phyloP scores from a whole-genome alignment of 2,113 vertebrate species.

The Strigops habroptila region DNA sequence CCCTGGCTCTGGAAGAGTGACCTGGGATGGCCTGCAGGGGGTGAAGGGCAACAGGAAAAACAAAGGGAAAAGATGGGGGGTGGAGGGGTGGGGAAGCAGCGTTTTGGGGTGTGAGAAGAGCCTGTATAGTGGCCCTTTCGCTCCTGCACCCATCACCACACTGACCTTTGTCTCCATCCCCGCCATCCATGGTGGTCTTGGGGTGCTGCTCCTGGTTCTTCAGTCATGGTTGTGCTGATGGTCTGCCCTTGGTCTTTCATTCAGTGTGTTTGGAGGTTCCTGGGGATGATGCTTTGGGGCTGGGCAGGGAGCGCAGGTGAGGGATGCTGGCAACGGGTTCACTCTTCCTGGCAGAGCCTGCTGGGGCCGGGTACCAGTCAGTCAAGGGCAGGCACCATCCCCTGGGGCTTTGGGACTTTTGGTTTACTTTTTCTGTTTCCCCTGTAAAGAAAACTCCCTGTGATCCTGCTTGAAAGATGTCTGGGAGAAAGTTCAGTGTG shows the following conservation, averaged over 20 bases:
- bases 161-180: too few relatives aligned
- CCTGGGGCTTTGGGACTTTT: not conserved
- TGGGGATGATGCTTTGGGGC: not conserved
- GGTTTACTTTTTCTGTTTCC: not conserved
- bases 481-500: not conserved
- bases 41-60: not conserved
- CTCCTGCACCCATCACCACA: not conserved
- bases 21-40: not conserved
- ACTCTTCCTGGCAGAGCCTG: not conserved
- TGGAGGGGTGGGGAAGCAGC: fast-evolving
- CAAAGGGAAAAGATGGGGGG: too few relatives aligned
- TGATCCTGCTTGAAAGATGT: conserved; percentile 5
- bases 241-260: not conserved
- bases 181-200: fast-evolving
- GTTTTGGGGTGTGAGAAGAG: not conserved
- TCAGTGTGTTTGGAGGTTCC: fast-evolving
- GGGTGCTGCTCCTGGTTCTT: not conserved
- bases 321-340: not conserved
- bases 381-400: not conserved
- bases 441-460: not conserved
- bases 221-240: not conserved
- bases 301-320: not conserved
- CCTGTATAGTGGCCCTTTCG: too few relatives aligned
- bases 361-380: not conserved
- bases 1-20: not conserved